Conservation (phyloP, 2,797 vertebrate genomes). For the Babyrousa celebensis region DNA sequence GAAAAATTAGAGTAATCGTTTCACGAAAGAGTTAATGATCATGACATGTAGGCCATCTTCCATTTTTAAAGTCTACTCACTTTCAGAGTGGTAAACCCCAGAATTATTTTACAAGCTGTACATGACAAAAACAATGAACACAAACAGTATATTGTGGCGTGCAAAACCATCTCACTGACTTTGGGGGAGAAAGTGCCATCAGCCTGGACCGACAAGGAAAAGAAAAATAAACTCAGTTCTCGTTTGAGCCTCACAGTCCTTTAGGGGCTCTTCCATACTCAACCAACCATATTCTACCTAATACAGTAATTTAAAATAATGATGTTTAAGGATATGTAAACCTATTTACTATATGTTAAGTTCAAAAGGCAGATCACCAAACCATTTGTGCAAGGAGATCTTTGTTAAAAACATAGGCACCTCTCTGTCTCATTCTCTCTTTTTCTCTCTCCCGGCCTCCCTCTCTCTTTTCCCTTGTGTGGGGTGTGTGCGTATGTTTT, state of each 20-base stretch:
- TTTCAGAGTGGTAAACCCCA: neutral
- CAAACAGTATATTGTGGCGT: neutral
- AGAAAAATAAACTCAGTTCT: neutral
- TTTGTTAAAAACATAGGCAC: neutral
- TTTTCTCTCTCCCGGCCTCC: neutral
- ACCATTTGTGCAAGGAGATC: neutral
- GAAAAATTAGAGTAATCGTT: neutral
- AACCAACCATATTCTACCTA: neutral
- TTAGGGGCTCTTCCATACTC: neutral
- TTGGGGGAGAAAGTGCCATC: neutral
- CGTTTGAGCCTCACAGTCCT: neutral
- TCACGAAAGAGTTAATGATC: neutral
- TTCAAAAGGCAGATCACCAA: neutral
- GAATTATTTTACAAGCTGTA: neutral
- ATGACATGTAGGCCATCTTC: neutral
- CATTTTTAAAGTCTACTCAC: neutral
- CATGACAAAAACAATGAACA: neutral
- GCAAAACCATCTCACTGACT: neutral
- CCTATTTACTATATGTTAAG: constrained; percentile 4
- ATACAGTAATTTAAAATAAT: neutral
- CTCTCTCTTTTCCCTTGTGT: neutral
- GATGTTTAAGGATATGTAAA: neutral
- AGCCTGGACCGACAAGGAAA: neutral
- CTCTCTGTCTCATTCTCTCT: neutral
- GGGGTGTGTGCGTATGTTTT: neutral